Base-by-base conservation (phyloP, 92 coral and sea anemone genomes). In the Phenganax stokvisi region DNA sequence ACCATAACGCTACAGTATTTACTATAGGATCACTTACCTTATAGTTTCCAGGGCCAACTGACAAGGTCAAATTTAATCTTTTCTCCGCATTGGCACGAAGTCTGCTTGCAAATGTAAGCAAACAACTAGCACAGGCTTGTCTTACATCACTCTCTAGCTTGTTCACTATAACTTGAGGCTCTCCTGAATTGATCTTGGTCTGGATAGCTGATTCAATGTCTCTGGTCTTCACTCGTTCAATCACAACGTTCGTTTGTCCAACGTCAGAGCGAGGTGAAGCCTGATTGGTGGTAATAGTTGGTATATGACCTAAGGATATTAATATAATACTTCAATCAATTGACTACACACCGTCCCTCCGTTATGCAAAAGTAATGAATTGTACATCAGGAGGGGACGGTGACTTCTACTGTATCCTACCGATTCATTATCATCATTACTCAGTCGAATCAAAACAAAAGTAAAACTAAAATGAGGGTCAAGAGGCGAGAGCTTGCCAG, bases 91-190 rank as follows among this genome's bases (percentile, higher is more conserved):
- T 65, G 10, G 83, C 10, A 13, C n/a, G 73, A 6, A 79, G 51
- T 52, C 83, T 52, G 55, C 51, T 79, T 7, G 83, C 83, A 64
- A 79, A 79, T 11, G 83, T 79, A 29, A 63, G 61, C 29, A 79
- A 79, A 28, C 57, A 79, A 0, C 73, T 90, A 12, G 86, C 87
- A 87, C 96, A 89, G 9, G 88, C 96, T 56, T 60, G 72, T 54
- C 85, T 84, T 54, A 92, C 91, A 59, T 88, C 85, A 1, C 81
- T 80, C 54, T 90, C 97, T 80, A 92, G 59, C 63, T 80, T 72
- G 44, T 66, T 84, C 28, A 89, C 78, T 17, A 87, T 85, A 72
- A 58, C 64, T 0, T 83, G 70, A 10, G 81, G 83, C 71, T 90
- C 77, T 3, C 59, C 90, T 6, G 73, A 68, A 72, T 75, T 75